A percentile compares a stretch with the other conserved stretches of the same genome.
Evolutionary conservation across 1,140 invertebrate species (phyloP).

Genomic region (Harpegnathos saltator): DNA sequence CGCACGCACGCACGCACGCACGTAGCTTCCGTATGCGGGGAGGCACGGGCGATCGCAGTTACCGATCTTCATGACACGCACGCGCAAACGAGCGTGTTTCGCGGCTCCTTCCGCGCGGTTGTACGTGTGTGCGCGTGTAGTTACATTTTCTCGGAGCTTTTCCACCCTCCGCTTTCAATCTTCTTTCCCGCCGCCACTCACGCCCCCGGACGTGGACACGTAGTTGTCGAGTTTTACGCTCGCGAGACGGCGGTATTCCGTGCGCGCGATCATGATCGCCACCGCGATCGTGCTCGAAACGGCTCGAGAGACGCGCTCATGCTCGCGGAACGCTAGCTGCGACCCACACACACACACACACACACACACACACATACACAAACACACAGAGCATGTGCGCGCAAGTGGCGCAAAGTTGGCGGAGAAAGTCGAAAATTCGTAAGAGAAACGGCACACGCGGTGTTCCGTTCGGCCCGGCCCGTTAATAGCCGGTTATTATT

Average conservation of each 20-base stretch:
- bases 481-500: constrained; percentile 9
- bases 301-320: no score
- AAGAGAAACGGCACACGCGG: background rate
- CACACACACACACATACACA: background rate
- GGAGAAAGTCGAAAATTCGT: background rate
- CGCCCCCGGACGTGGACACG: background rate
- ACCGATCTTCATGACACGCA: constrained; percentile 6
- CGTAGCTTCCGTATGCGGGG: no score
- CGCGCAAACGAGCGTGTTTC: background rate
- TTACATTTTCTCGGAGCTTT: constrained; percentile 10
- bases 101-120: background rate
- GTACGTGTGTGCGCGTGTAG: background rate
- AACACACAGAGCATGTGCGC: no score
- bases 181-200: background rate
- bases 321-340: no score
- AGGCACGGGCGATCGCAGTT: constrained; percentile 8
- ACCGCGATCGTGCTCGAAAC: background rate
- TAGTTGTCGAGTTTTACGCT: constrained; percentile 41
- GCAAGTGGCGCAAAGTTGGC: background rate
- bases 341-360: no score
- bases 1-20: background rate
- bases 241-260: background rate
- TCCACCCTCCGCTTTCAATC: background rate
- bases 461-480: background rate
- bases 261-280: no score